phyloP scores from a whole-genome alignment of 1,140 invertebrate species.

The Lepidurus arcticus region DNA sequence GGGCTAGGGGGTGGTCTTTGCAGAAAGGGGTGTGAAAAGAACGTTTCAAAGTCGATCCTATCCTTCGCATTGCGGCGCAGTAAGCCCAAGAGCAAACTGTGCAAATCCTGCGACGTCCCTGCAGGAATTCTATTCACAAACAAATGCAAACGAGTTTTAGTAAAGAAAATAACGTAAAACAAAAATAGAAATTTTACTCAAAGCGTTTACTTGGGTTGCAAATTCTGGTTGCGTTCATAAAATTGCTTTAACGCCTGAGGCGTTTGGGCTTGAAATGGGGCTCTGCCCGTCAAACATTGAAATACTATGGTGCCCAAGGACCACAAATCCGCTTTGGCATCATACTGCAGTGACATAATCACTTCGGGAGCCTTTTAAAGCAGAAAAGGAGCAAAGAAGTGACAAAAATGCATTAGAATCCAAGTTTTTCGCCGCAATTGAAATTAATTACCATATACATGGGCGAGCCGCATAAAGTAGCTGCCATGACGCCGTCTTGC shows the following conservation, averaged over 20 bases:
- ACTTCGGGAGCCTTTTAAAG: slow-evolving; percentile 86
- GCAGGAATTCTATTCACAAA: slow-evolving; percentile 70
- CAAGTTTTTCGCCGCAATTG: not conserved
- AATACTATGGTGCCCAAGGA: slow-evolving; percentile 98
- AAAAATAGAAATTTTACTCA: not conserved
- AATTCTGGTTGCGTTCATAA: slow-evolving; percentile 94
- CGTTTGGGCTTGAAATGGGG: slow-evolving; percentile 95
- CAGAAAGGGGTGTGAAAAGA: slow-evolving; percentile 88
- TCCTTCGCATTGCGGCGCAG: slow-evolving; percentile 89
- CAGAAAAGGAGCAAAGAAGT: not conserved
- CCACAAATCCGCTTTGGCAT: slow-evolving; percentile 98
- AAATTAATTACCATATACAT: slow-evolving; percentile 89
- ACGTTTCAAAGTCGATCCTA: slow-evolving; percentile 90
- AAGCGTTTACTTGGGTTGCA: slow-evolving; percentile 79
- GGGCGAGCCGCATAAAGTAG: slow-evolving; percentile 96
- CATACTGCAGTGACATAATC: slow-evolving; percentile 98
- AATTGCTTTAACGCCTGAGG: slow-evolving; percentile 96
- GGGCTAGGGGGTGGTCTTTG: slow-evolving; percentile 45
- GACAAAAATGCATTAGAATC: slow-evolving; percentile 8
- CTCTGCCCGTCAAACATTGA: slow-evolving; percentile 96
- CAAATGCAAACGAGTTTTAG: slow-evolving; percentile 36
- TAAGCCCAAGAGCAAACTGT: slow-evolving; percentile 75
- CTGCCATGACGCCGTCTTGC: slow-evolving; percentile 98
- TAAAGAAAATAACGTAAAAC: not conserved
- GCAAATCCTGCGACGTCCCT: slow-evolving; percentile 82